Base-by-base conservation (phyloP, 2,797 vertebrate genomes). In the Manis crassicaudata region DNA sequence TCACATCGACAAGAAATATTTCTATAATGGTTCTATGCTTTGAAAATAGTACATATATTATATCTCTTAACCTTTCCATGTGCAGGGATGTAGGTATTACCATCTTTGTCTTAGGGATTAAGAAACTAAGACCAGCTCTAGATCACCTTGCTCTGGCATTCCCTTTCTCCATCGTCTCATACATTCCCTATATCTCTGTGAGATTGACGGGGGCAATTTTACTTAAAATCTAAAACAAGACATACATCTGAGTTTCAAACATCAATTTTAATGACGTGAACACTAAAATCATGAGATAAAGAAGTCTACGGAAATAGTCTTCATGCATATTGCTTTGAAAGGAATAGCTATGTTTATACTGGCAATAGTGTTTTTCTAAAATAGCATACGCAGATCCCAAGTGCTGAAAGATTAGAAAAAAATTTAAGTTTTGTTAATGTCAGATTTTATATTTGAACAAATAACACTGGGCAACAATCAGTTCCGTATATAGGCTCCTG, bases 401-500 rank as follows among this genome's bases (percentile, higher is more conserved):
- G 58, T 79, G n/a, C 3, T 90, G 9, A 94, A 85, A 68, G 52
- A 96, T 96, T 73, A 90, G 84, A 60, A 90, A 76, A 85, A 95
- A 81, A 72, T 52, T 50, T 70, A 65, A 12, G n/a, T 29, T 89
- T 5, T 90, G 96, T 98, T 95, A 89, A 65, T 73, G 37, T 92
- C 89, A 65, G 18, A 40, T 92, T 96, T 96, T 98, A 21, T 40
- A 50, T 93, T 97, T 95, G 76, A 97, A 73, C 93, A 54, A 79
- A 63, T 62, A 46, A 88, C 90, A 52, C 18, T 79, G 60, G 62
- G 43, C 89, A 80, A 17, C 63, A 96, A 0, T 67, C 43, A 52
- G 92, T 93, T 27, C 50, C 90, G 29, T 75, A 3, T 85, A 20
- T 84, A 88, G 46, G 76, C 63, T 92, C 27, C 75, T 84, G 3